phyloP scores from a whole-genome alignment of 2,113 vertebrate species.

The Cyanistes caeruleus region DNA sequence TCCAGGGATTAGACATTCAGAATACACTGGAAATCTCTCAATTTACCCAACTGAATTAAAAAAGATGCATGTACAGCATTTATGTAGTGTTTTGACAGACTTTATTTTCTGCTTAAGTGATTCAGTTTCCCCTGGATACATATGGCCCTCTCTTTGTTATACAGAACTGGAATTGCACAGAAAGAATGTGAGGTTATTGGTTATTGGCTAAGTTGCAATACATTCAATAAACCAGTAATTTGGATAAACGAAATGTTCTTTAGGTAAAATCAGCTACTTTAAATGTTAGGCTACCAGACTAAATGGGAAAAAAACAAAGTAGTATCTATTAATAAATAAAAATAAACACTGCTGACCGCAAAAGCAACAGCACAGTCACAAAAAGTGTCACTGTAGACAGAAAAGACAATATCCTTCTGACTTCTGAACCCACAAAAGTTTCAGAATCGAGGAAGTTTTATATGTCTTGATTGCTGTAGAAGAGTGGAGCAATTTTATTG shows the following conservation, averaged over 20 bases:
- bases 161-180: not conserved
- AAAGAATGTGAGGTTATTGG: not conserved
- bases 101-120: constrained; percentile 43
- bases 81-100: constrained; percentile 21
- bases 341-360: not conserved
- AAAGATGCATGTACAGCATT: not conserved
- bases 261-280: not conserved
- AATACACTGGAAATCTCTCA: not conserved
- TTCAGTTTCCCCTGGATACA: constrained; percentile 14
- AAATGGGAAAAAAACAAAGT: not conserved
- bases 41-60: not conserved
- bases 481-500: not conserved
- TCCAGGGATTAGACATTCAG: not conserved
- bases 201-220: not conserved
- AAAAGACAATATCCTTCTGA: not conserved
- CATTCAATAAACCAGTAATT: not conserved
- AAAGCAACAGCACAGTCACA: not conserved
- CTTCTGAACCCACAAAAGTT: not conserved
- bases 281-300: not conserved
- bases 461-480: not conserved
- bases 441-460: not conserved
- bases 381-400: not conserved
- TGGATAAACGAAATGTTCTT: not conserved
- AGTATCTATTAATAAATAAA: not conserved
- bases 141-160: not conserved